Evolutionary conservation across 2,797 vertebrate species (phyloP), one percentile per base, ranked within the genome.

Genomic region (Intellagama lesueurii): DNA sequence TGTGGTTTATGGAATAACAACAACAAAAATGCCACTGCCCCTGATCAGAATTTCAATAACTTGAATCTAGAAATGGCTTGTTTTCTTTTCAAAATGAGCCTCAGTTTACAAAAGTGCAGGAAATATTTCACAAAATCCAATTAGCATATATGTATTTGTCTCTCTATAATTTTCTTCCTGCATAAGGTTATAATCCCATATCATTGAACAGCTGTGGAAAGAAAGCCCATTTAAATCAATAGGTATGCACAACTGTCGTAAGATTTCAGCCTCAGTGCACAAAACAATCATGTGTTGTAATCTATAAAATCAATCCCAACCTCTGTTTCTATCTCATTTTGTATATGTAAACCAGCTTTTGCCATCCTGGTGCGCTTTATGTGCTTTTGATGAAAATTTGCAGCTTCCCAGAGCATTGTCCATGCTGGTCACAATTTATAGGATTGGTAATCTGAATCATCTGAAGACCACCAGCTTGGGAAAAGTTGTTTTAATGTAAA

Each of bases 41-140:
- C 35, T 90, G 88, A 91, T 1, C 4, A 88, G 79, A 92, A 91
- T 95, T 93, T 90, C 40, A 91, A 70, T 2, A 89, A 83, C 32
- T 87, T 56, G 7, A 56, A n/a, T 1, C 44, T 93, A 69, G 86
- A 87, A 88, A 72, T 80, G 64, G 69, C 89, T 92, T 14, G 40
- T 66, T 90, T 6, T 14, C 89, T 83, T 83, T 77, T 22, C 14
- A 89, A n/a, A 89, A 90, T 81, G 56, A 92, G 14, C 26, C 60
- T 82, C 44, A 68, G 49, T 68, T 83, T 75, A 78, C 16, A 75
- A 1, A 81, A 49, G 84, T 16, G 11, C 83, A 85, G 70, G 77
- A 47, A 56, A 86, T 73, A 7, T 78, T 93, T n/a, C 32, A 86
- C 32, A 2, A 35, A 76, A 3, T 79, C 1, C 4, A 49, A 47